Base-by-base conservation (phyloP, 2,888 invertebrate genomes). In the Heteromurus nitidus region DNA sequence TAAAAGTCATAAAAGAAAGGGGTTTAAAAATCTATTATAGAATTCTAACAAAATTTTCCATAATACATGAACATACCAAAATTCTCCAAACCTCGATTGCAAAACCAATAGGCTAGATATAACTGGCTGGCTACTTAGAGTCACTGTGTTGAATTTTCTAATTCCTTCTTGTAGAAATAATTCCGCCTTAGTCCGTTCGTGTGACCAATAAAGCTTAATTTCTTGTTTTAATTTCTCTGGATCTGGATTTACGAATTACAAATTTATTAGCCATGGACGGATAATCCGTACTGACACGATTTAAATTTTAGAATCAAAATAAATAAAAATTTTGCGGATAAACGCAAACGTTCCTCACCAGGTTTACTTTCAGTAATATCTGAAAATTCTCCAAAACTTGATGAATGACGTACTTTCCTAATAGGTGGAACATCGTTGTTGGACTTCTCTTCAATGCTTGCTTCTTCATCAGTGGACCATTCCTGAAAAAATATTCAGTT, bases 61-160 rank as follows among this genome's bases (percentile, higher is more conserved):
- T 26, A 18, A 26, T 72, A 50, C 26, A 30, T 24, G 16, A 20
- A 24, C n/a, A 76, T 82, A 85, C 86, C 85, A 85, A 73, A 72
- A 84, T 55, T 86, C 84, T 11, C 86, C 86, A 75, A 86, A 86
- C 47, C 82, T 67, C 1, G 83, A 62, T 3, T 84, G 84, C 11
- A 86, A 31, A 28, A 73, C 77, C 2, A 84, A n/a, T 16, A 79
- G 28, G 11, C 82, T 76, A 9, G 82, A 69, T 22, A 86, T 84
- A 0, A 84, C 82, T 9, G 85, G 86, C 62, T 84, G 85, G 60
- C 69, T 67, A 5, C 20, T 65, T 18, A 86, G 58, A 1, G 70
- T 55, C 1, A 47, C 26, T 0, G 65, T 5, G 9, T 77, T 50
- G 31, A 82, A 53, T 47, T 70, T 55, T 13, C 81, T 69, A 28